These are phyloP conservation scores for Pseudopipra pipra DNA, from an alignment of 2,113 vertebrate genomes.

Conservation along the genomic window DNA sequence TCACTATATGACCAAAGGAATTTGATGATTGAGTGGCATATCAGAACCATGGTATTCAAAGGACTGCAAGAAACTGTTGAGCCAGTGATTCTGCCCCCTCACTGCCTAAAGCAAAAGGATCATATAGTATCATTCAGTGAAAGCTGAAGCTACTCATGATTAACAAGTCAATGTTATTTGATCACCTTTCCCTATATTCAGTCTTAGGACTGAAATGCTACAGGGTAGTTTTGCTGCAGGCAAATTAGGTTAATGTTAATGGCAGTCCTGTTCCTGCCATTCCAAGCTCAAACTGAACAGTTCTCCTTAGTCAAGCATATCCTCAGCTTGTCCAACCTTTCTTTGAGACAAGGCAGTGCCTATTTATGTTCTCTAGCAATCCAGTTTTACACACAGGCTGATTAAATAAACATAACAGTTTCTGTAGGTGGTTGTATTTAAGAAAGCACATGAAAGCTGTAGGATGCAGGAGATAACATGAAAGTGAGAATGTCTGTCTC, in stretches of 20 bases:
- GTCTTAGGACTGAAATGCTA: not conserved
- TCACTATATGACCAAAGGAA: not conserved
- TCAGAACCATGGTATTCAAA: not conserved
- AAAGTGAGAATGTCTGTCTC: not conserved
- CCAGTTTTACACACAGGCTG: not conserved
- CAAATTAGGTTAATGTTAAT: not conserved
- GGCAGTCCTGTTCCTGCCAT: not conserved
- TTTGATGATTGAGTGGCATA: not conserved
- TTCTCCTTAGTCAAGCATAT: not conserved
- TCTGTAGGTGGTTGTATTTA: not conserved
- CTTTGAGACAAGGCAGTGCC: not conserved
- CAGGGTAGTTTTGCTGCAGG: not conserved
- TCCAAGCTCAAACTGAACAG: not conserved
- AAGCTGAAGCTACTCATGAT: not conserved
- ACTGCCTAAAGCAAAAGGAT: not conserved
- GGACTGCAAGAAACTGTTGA: not conserved
- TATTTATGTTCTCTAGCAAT: not conserved
- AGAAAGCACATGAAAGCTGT: conserved; percentile 16
- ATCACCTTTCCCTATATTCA: not conserved
- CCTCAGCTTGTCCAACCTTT: not conserved
- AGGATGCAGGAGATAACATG: not conserved
- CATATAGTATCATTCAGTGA: not conserved
- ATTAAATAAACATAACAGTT: conserved; percentile 26
- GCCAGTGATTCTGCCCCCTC: not conserved
- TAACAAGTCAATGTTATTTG: not conserved